Evolutionary conservation across 2,888 invertebrate genomes (phyloP).

Genomic region (Habrosyne pyritoides): DNA sequence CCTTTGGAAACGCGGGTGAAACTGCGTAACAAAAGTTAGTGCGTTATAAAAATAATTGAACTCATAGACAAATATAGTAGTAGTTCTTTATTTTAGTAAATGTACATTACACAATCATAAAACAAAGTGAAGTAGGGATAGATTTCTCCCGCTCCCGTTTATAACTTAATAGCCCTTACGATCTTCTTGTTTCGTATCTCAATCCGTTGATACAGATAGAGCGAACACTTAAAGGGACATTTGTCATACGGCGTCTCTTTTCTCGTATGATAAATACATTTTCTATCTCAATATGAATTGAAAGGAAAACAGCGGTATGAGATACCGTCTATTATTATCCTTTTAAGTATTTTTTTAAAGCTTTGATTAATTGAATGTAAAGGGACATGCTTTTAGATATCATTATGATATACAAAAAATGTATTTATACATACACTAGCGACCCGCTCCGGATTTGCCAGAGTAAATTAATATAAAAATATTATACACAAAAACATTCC

Average conservation of each 20-base stretch:
- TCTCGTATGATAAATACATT: conserved; percentile 23
- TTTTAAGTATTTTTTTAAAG: background rate
- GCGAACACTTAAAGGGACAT: conserved; percentile 40
- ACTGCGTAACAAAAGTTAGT: too few relatives aligned
- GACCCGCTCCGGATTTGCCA: too few relatives aligned
- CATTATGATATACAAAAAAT: background rate
- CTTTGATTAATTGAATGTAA: background rate
- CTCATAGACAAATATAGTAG: too few relatives aligned
- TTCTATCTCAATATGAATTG: background rate
- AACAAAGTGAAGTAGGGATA: too few relatives aligned
- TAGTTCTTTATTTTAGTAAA: too few relatives aligned
- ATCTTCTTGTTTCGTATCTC: conserved; percentile 17
- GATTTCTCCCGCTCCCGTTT: conserved; percentile 18
- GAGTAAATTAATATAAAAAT: too few relatives aligned
- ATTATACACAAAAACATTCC: too few relatives aligned
- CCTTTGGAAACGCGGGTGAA: too few relatives aligned
- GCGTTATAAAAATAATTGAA: too few relatives aligned
- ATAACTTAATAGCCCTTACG: conserved; percentile 12
- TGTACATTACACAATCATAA: too few relatives aligned
- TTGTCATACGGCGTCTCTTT: conserved; percentile 37
- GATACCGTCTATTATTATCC: background rate
- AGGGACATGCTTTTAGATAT: background rate
- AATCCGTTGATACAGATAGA: conserved; percentile 30
- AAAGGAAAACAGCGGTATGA: background rate
- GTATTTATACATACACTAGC: too few relatives aligned